A percentile compares a stretch with the other conserved stretches of the same genome.
Evolutionary conservation across 2,797 vertebrate genomes (phyloP).

Genomic region (Ptychobarbus kaznakovi): DNA sequence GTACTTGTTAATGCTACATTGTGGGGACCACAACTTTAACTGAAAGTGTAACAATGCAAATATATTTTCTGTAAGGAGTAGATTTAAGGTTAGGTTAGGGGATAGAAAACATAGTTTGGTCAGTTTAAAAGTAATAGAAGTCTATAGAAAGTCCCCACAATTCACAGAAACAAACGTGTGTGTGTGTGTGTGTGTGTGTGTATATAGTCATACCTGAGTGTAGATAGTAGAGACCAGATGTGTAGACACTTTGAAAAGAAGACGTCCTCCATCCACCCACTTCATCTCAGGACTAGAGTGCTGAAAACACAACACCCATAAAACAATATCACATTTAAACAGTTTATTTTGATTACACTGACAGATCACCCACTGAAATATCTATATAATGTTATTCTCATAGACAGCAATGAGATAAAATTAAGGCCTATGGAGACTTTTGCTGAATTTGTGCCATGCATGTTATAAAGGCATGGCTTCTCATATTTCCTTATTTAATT

Average conservation of each 20-base stretch:
- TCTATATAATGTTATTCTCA: neutral
- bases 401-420: conserved; percentile 6
- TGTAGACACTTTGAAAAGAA: conserved; percentile 89
- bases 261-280: conserved; percentile 96
- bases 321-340: neutral
- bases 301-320: conserved; percentile 69
- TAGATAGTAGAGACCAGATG: conserved; percentile 97
- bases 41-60: too few species aligned
- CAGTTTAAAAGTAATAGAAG: too few species aligned
- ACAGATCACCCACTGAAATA: neutral
- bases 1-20: too few species aligned
- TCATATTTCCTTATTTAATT: conserved; percentile 15
- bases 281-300: conserved; percentile 92
- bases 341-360: neutral
- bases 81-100: too few species aligned
- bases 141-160: too few species aligned
- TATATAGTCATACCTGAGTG: conserved; percentile 83
- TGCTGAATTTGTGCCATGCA: neutral
- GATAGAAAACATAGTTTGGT: too few species aligned
- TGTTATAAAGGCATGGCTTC: neutral
- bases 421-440: neutral
- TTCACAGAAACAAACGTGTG: too few species aligned
- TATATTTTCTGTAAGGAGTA: too few species aligned
- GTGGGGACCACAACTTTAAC: too few species aligned
- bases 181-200: neutral